Conservation (phyloP, 2,888 invertebrate genomes). For the Cheilosia variabilis region DNA sequence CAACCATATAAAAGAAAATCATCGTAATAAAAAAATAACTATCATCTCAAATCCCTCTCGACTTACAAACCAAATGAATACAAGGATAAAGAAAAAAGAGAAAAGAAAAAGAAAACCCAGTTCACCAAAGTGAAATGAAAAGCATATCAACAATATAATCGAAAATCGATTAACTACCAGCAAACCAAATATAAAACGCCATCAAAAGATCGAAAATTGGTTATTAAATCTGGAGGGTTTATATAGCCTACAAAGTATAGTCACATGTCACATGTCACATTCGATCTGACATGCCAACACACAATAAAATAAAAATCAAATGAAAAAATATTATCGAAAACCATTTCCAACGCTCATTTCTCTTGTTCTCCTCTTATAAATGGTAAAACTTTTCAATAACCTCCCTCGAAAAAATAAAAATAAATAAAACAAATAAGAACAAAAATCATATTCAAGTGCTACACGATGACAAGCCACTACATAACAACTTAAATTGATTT, state of each 20-base stretch:
- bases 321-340: slow-evolving; percentile 21
- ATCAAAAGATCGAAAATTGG: slow-evolving; percentile 52
- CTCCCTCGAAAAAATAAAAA: background rate
- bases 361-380: slow-evolving; percentile 11
- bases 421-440: background rate
- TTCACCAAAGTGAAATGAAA: slow-evolving; percentile 12
- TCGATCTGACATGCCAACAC: slow-evolving; percentile 55
- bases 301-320: slow-evolving; percentile 20
- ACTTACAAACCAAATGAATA: slow-evolving; percentile 13
- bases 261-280: slow-evolving; percentile 57
- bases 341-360: slow-evolving; percentile 6
- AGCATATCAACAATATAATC: slow-evolving; percentile 9
- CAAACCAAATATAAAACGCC: slow-evolving; percentile 37
- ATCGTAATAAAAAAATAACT: background rate
- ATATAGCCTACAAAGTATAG: slow-evolving; percentile 26
- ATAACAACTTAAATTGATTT: slow-evolving; percentile 17
- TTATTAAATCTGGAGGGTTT: slow-evolving; percentile 56
- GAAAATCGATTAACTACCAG: slow-evolving; percentile 54
- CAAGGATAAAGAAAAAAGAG: background rate
- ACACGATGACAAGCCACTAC: slow-evolving; percentile 45
- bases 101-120: slow-evolving; percentile 10
- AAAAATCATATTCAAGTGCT: slow-evolving; percentile 38
- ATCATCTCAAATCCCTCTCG: slow-evolving; percentile 7
- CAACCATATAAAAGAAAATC: slow-evolving; percentile 8
- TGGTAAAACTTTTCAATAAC: slow-evolving; percentile 12